Evolutionary conservation across 2,888 invertebrate species (phyloP), one percentile per base, ranked within the genome.

Genomic region (Ellobium chinense): DNA sequence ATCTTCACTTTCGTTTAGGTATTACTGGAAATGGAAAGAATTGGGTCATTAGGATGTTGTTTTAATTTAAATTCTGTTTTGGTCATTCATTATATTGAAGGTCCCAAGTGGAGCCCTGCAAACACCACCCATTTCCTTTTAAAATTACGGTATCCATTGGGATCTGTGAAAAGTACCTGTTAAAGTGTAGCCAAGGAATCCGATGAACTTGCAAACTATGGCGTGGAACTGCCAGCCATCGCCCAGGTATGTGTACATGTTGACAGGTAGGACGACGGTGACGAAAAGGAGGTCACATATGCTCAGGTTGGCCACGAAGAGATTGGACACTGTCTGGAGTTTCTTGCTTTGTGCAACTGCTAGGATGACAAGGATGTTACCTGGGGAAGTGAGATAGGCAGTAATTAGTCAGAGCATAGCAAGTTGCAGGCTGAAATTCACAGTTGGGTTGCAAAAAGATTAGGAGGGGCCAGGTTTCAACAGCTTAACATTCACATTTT

Each of bases 231-330:
- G 78, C 85, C 87, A 86, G 21, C 84, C 85, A 21, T 87, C 79
- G 4, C 37, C 21, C 0, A 85, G 76, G 46, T 86, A 87, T n/a
- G 88, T 87, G 81, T 87, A 87, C 72, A 87, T 85, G 79, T 87
- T 87, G 80, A 88, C 86, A 3, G 88, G 88, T 34, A 88, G 78
- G n/a, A 88, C 83, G 66, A 83, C 60, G 4, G 81, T 68, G 24
- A 86, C 85, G 39, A 84, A 85, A 31, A 87, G 60, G 0, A 88
- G 82, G 75, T 88, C 87, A 56, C 87, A 87, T 14, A 85, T 70
- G 63, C 86, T 85, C 36, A 88, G 83, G 75, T 88, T 88, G 34
- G 86, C 82, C 37, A 88, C 82, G 58, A 88, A 87, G 24, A 85
- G 65, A 66, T 88, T 88, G 62, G 87, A 86, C 29, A 81, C 77